phyloP scores from a whole-genome alignment of 30 jellyfish, hydroid and myxozoan genomes.

The Aurelia coerulea region DNA sequence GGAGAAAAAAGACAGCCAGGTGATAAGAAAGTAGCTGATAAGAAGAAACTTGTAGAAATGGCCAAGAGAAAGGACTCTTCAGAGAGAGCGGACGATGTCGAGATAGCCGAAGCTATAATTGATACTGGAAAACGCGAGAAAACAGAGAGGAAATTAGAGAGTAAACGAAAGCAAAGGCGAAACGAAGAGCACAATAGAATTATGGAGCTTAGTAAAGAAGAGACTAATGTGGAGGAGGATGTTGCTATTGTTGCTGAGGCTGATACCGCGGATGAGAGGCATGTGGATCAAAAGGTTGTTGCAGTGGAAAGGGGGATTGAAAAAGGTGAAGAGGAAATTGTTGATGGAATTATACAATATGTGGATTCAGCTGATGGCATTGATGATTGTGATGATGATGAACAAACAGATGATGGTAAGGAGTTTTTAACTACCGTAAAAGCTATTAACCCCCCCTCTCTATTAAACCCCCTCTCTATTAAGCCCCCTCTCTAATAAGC shows the following conservation, averaged over 20 bases:
- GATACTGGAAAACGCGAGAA: neutral
- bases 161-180: constrained; percentile 36
- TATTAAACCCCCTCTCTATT: no score
- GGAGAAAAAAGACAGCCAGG: neutral
- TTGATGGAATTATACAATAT: neutral
- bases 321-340: neutral
- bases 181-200: constrained; percentile 52
- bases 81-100: neutral
- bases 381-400: constrained; percentile 17
- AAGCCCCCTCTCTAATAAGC: no score
- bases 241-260: constrained; percentile 4
- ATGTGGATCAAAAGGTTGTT: constrained; percentile 6
- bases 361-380: constrained; percentile 3
- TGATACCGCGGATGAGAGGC: constrained; percentile 5
- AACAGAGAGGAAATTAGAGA: neutral
- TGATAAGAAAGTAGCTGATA: neutral
- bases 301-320: constrained; percentile 1
- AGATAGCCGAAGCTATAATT: neutral
- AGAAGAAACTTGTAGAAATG: constrained; percentile 2
- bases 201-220: constrained; percentile 33
- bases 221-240: neutral
- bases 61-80: neutral
- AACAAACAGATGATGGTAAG: constrained; percentile 27
- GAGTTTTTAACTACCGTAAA: neutral
- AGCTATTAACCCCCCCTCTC: neutral